Evolutionary conservation across 2,888 invertebrate genomes (phyloP), one percentile per base, ranked within the genome.

Genomic region (Endomychus coccineus): DNA sequence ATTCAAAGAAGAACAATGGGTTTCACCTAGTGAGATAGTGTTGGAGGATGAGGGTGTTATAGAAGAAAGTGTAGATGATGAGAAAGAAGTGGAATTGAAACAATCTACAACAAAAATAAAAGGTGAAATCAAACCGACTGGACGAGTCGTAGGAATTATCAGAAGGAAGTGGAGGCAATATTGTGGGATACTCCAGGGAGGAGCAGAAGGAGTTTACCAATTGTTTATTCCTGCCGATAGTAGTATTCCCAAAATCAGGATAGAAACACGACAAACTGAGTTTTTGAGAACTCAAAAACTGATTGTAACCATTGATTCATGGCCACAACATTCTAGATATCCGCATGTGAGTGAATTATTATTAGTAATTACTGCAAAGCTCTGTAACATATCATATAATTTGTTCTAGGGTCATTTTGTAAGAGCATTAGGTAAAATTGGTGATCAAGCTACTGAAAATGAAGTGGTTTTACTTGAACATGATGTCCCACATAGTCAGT

Each of bases 111-210:
- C 45, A 10, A 48, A 44, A 14, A 53, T 49, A 19, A 51, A 50
- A 23, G 52, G 43, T 19, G 60, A 60, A 41, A 51, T 58, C 24
- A 62, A 56, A 42, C 81, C 85, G 2, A 88, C 88, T 1, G 90
- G 84, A 0, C 70, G 71, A 49, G 75, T 94, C 34, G 92, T 98
- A n/a, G 96, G 95, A 1, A 91, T 98, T 44, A 87, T 98, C 39
- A 77, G 88, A 45, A 75, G 97, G 37, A 97, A 96, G 61, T 96
- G 97, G 95, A 72, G 95, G 23, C 96, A 95, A 59, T 97, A 96
- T 65, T 98, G 97, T 68, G 98, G 98, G 9, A 91, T 97, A 50
- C 66, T 98, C 36, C 79, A 89, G 62, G 78, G 82, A 1, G 72
- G 77, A 38, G 15, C 37, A 33, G 32, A 12, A 47, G 75, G 77